Percentiles rank a stretch among this genome's conserved stretches.
These are phyloP conservation scores for Mobula hypostoma DNA, from an alignment of 2,113 vertebrate genomes.

Conservation along the genomic window DNA sequence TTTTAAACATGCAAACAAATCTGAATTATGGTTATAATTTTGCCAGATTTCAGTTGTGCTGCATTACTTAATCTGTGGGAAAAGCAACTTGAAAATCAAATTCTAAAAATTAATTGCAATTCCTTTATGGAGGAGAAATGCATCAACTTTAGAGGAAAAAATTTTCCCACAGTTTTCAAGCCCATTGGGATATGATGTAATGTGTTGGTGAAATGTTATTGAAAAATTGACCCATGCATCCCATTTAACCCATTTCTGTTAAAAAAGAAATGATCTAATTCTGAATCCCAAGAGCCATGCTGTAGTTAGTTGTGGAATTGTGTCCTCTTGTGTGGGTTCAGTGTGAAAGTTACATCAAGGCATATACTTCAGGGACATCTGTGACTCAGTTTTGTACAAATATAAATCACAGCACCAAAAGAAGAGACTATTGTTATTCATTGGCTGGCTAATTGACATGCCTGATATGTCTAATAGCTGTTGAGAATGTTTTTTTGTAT, in stretches of 20 bases:
- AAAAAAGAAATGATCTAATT: constrained; percentile 18
- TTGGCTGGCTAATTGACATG: not conserved
- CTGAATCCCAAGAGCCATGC: not conserved
- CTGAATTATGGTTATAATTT: not conserved
- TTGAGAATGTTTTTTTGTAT: not conserved
- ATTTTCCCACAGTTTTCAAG: constrained; percentile 11
- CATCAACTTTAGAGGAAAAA: not conserved
- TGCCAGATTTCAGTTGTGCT: not conserved
- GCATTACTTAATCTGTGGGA: not conserved
- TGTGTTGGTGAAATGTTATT: not conserved
- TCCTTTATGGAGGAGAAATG: not conserved
- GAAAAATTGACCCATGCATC: not conserved
- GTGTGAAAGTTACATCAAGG: not conserved
- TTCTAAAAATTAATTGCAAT: constrained; percentile 6
- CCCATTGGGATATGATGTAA: not conserved
- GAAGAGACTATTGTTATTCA: not conserved
- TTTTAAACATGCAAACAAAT: not conserved
- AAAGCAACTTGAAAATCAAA: not conserved
- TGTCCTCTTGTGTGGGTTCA: not conserved
- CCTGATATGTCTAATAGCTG: not conserved
- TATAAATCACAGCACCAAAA: not conserved
- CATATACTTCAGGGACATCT: not conserved
- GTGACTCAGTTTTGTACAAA: not conserved
- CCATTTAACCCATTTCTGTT: not conserved
- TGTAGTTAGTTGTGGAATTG: not conserved